phyloP scores from a whole-genome alignment of 1,140 invertebrate genomes.

The Leptinotarsa texana region DNA sequence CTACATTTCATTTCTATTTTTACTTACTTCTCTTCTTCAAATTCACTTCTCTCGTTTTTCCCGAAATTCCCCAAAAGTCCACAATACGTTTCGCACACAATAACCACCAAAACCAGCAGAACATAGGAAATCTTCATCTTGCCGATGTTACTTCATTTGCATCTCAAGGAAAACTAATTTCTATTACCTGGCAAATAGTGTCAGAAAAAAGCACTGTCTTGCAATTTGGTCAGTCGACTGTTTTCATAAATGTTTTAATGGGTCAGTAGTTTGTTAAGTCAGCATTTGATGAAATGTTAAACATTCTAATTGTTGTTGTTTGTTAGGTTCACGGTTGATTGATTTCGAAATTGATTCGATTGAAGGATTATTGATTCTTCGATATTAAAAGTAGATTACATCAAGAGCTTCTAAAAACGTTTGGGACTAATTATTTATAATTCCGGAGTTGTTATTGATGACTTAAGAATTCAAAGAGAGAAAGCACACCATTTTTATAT shows the following conservation, averaged over 20 bases:
- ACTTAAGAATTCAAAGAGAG: too few species aligned
- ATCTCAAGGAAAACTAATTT: neutral
- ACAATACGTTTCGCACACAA: neutral
- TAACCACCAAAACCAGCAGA: neutral
- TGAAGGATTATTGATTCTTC: neutral
- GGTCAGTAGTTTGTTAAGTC: conserved; percentile 5
- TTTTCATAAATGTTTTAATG: neutral
- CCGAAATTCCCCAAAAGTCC: neutral
- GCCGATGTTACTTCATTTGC: neutral
- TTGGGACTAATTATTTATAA: too few species aligned
- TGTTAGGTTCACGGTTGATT: neutral
- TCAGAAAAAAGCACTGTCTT: neutral
- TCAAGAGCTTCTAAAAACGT: too few species aligned
- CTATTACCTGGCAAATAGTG: neutral
- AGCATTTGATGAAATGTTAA: conserved; percentile 4
- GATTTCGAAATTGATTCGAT: neutral
- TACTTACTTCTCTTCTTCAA: neutral
- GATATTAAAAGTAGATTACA: too few species aligned
- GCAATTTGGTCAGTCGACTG: neutral
- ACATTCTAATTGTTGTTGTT: neutral
- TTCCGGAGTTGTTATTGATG: too few species aligned
- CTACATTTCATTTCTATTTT: neutral
- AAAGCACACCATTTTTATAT: too few species aligned
- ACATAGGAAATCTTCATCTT: neutral
- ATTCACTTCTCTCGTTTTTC: neutral